Evolutionary conservation across 2,888 invertebrate species (phyloP), one percentile per base, ranked within the genome.

Genomic region (Drosophila stalkeri): DNA sequence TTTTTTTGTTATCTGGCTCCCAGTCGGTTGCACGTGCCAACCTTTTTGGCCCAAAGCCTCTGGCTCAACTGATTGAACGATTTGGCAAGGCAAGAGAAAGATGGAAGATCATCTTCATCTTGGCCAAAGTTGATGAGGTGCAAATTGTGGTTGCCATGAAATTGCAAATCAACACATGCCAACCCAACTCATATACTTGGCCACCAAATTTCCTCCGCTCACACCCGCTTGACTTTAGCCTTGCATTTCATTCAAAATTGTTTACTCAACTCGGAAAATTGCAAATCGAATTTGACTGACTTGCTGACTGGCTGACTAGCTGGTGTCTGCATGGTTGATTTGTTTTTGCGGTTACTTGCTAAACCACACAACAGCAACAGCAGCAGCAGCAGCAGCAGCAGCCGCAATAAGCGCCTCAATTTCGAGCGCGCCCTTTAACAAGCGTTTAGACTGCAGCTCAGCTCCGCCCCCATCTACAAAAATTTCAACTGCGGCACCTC

Each of bases 71-170:
- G 90, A 85, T 85, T 89, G 85, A 90, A 89, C 90, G 85, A 89
- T 85, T 85, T 73, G 67, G 55, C 60, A 55, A 57, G 68, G 62
- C 49, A 77, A 72, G 47, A 62, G 68, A 77, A 71, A 76, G 87
- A 81, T 89, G 84, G 84, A 27, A 41, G 27, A 80, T 84, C 90
- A 80, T 68, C 89, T 37, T 37, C 71, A 64, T 18, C 41, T 7
- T 23, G 55, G 39, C 55, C 41, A 31, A 39, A 39, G 49, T 39
- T 89, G 85, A 85, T 85, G 90, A 85, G 85, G 85, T 85, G 85
- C 83, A 88, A 86, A 89, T 89, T 89, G 86, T 75, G 74, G 87
- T 87, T 90, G 90, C 89, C 87, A 84, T 90, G 85, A 89, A 82
- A 87, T 90, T 86, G 90, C 87, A 89, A 84, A 86, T 86, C 87